A percentile compares a stretch with the other conserved stretches of the same genome.
Conservation (phyloP, 2,888 invertebrate genomes). For the Yponomeuta plumbellus region DNA sequence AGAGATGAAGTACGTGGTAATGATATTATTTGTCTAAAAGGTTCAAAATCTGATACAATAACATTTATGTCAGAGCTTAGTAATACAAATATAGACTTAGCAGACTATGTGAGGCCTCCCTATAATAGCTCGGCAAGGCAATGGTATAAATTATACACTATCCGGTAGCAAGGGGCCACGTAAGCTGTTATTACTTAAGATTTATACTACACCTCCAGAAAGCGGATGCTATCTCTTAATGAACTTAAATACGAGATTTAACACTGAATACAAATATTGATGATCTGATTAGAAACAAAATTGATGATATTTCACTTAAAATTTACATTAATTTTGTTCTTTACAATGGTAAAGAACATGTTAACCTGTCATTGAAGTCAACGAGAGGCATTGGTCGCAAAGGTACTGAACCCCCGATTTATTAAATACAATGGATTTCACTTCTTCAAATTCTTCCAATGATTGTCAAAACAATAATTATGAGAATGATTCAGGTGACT, state of each 20-base stretch:
- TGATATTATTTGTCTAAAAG: no score
- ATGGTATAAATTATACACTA: constrained; percentile 27
- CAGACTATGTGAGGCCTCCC: background rate
- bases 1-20: no score
- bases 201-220: constrained; percentile 33
- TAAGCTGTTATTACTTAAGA: constrained; percentile 32
- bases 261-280: constrained; percentile 18
- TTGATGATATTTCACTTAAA: background rate
- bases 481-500: background rate
- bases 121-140: background rate
- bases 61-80: background rate
- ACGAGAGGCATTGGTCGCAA: background rate
- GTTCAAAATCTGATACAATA: no score
- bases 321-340: no score
- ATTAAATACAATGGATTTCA: background rate
- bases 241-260: constrained; percentile 29
- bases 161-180: constrained; percentile 28
- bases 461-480: background rate
- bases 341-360: background rate
- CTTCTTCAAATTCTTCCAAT: background rate
- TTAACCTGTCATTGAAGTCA: background rate
- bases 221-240: constrained; percentile 34
- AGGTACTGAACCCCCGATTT: background rate
- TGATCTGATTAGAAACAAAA: background rate
- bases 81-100: background rate